These are phyloP conservation scores for Microtus oregoni DNA, from an alignment of 2,113 vertebrate species.

Conservation along the genomic window DNA sequence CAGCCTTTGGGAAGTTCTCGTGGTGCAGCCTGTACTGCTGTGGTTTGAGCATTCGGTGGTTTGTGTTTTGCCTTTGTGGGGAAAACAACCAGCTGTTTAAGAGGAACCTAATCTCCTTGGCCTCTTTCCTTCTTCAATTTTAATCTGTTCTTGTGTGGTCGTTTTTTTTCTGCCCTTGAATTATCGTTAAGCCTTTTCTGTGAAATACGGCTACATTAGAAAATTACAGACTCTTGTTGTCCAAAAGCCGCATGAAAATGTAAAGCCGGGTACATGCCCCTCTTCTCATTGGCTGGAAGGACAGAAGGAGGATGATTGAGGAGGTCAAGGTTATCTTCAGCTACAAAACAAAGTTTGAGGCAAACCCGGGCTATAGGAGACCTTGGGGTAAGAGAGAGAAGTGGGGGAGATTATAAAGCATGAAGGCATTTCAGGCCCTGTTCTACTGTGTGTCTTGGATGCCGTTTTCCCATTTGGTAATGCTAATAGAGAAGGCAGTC, in stretches of 20 bases:
- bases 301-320: not conserved
- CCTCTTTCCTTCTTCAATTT: constrained; percentile 22
- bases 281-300: too few species aligned
- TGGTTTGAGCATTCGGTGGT: not conserved
- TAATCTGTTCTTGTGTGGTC: not conserved
- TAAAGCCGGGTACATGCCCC: not conserved
- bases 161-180: not conserved
- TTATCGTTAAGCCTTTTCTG: not conserved
- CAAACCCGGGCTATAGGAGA: not conserved
- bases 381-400: not conserved
- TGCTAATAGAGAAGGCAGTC: not conserved
- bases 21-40: not conserved
- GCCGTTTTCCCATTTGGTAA: not conserved
- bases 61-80: not conserved
- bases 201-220: not conserved
- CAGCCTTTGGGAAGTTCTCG: accelerated
- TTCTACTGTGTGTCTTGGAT: not conserved
- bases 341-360: not conserved
- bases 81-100: not conserved
- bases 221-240: constrained; percentile 1
- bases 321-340: not conserved
- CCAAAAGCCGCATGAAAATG: constrained; percentile 26
- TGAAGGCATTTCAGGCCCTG: not conserved
- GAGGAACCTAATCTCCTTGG: not conserved
- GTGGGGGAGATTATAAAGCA: not conserved